Base-by-base conservation (phyloP, 2,888 invertebrate genomes). In the Aricia artaxerxes region DNA sequence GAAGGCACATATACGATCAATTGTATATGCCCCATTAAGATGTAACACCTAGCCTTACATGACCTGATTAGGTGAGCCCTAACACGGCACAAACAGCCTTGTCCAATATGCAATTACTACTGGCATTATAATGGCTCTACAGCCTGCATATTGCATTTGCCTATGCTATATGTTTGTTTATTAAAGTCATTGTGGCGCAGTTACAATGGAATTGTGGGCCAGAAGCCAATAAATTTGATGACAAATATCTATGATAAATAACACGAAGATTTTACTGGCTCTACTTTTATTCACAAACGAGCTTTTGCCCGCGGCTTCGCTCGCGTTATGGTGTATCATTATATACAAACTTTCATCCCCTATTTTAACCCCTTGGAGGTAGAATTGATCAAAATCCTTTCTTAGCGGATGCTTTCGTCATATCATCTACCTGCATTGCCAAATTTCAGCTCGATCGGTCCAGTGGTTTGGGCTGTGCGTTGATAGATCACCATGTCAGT, bases 131-230 rank as follows among this genome's bases (percentile, higher is more conserved):
- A 76, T 76, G 76, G 76, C 76, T 57, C 13, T 35, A 35, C 76
- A 76, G 57, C n/a, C 76, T 76, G 76, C 76, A 76, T 76, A 76
- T 76, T 76, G 76, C 76, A 76, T 76, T 57, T 57, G 76, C 76
- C 53, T 76, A 76, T 76, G 76, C 16, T 76, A 76, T 76, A 76
- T 76, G 76, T 76, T 76, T 76, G 76, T 76, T 76, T 76, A 76
- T 76, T 76, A 38, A 76, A 53, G 53, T 38, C 31, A 57, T 57
- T 76, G 76, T 57, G 76, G 76, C 13, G 35, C 76, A 57, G 57
- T 76, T 57, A 76, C 76, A 38, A 38, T 76, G 53, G 57, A 76
- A 76, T 76, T 35, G 75, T 31, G 64, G 64, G 64, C 11, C 64
- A 64, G 9, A 24, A 64, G 64, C 64, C 31, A 31, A 61, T n/a